phyloP scores from a whole-genome alignment of 2,888 invertebrate genomes.

The Lottia scabra region DNA sequence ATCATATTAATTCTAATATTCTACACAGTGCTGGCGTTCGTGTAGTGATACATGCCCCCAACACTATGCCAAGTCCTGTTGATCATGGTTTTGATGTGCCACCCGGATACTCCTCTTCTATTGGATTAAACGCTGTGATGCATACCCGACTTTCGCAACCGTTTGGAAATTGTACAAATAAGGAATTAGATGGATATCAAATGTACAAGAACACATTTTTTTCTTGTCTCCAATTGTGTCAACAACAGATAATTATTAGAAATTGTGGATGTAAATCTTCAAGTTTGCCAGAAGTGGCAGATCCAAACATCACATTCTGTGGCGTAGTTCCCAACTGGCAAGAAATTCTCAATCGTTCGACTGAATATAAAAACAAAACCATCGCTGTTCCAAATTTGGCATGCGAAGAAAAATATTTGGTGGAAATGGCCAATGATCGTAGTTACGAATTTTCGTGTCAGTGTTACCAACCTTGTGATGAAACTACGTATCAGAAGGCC shows the following conservation, averaged over 20 bases:
- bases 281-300: slow-evolving; percentile 46
- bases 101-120: slow-evolving; percentile 63
- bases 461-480: slow-evolving; percentile 56
- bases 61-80: slow-evolving; percentile 63
- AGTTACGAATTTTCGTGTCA: slow-evolving; percentile 54
- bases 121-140: slow-evolving; percentile 55
- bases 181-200: slow-evolving; percentile 34
- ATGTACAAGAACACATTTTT: slow-evolving; percentile 57
- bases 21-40: slow-evolving; percentile 61
- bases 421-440: slow-evolving; percentile 53
- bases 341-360: slow-evolving; percentile 27
- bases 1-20: slow-evolving; percentile 58
- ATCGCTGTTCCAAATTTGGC: slow-evolving; percentile 40
- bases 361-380: slow-evolving; percentile 27
- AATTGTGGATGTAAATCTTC: slow-evolving; percentile 59
- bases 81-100: slow-evolving; percentile 64
- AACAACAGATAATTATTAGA: slow-evolving; percentile 54
- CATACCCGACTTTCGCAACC: slow-evolving; percentile 52
- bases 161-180: slow-evolving; percentile 60
- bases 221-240: slow-evolving; percentile 60
- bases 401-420: slow-evolving; percentile 50
- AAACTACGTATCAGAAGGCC: slow-evolving; percentile 59
- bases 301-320: slow-evolving; percentile 50
- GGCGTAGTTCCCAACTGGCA: slow-evolving; percentile 56
- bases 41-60: slow-evolving; percentile 63